Evolutionary conservation across 2,888 invertebrate species (phyloP), one percentile per base, ranked within the genome.

Genomic region (Amblyjoppa proteus): DNA sequence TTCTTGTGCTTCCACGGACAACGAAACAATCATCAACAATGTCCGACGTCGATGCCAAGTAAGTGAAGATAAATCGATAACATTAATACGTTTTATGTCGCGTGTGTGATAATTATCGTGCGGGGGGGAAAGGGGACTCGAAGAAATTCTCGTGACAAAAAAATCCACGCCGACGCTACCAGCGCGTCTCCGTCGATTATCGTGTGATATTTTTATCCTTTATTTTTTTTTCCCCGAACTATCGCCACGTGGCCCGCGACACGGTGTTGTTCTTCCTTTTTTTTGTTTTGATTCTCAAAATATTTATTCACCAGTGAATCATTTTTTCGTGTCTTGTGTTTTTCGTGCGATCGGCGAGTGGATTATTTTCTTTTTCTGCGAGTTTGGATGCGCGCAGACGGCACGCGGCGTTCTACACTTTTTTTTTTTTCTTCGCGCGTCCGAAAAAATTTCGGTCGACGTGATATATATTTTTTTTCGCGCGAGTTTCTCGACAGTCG

Each of bases 1-100:
- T 49, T 71, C 77, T 64, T 38, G 49, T 81, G 79, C 81, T 81
- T 51, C 73, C 66, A 77, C 45, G 81, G 81, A 68, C 49, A 81
- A 84, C 69, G 77, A 83, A 49, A 68, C 38, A 80, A 89, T 91
- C 90, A 89, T 94, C 91, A 92, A 95, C 91, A 95, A 96, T 96
- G 96, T 96, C 96, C 94, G 96, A 96, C 94, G 94, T 94, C 87
- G 94, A 96, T 93, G 95, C 95, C 93, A 96, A 96, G 96, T 96
- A 95, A 96, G 96, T 64, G 31, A 64, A 28, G 16, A 58, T 9
- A 25, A 28, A 51, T 69, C 13, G n/a, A 25, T 71, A n/a, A 74
- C 38, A 9, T 53, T 69, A 51, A 53, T 68, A 31, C 49, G 58
- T 25, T n/a, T 51, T 7, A 1, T 61, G 41, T 49, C 20, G 6